Evolutionary conservation across 1,140 invertebrate species (phyloP).

Genomic region (Drosophila seguyi): DNA sequence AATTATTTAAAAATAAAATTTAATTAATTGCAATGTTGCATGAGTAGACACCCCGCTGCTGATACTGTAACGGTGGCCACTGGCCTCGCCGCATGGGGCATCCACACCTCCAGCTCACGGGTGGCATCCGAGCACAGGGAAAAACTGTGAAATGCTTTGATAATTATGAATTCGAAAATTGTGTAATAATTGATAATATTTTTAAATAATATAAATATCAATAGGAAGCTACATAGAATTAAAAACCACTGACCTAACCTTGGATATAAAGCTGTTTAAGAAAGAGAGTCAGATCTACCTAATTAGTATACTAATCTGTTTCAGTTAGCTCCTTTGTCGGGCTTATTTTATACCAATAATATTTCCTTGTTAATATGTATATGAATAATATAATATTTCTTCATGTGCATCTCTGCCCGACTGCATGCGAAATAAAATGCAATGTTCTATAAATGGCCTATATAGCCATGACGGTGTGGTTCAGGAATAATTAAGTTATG

Average conservation of each 20-base stretch:
- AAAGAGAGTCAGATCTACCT: background rate
- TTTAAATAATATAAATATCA: background rate
- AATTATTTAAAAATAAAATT: conserved; percentile 83
- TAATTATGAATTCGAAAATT: background rate
- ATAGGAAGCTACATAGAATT: background rate
- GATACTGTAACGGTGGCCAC: conserved; percentile 77
- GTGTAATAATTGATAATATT: background rate
- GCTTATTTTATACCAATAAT: background rate
- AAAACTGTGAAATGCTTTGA: background rate
- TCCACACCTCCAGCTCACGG: conserved; percentile 68
- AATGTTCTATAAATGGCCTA: conserved; percentile 44
- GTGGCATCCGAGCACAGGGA: conserved; percentile 46
- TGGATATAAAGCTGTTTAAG: background rate
- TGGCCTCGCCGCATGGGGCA: conserved; percentile 70
- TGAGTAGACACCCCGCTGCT: conserved; percentile 71
- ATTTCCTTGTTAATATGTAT: background rate
- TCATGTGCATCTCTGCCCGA: background rate
- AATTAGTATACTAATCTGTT: background rate
- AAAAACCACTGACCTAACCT: background rate
- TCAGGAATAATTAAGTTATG: conserved; percentile 47
- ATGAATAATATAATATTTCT: background rate
- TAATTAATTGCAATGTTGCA: conserved; percentile 83
- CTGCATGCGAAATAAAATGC: conserved; percentile 46
- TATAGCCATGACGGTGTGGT: conserved; percentile 24
- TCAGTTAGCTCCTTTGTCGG: background rate